Evolutionary conservation across 1,140 invertebrate species (phyloP).

Genomic region (Drosophila bocki): DNA sequence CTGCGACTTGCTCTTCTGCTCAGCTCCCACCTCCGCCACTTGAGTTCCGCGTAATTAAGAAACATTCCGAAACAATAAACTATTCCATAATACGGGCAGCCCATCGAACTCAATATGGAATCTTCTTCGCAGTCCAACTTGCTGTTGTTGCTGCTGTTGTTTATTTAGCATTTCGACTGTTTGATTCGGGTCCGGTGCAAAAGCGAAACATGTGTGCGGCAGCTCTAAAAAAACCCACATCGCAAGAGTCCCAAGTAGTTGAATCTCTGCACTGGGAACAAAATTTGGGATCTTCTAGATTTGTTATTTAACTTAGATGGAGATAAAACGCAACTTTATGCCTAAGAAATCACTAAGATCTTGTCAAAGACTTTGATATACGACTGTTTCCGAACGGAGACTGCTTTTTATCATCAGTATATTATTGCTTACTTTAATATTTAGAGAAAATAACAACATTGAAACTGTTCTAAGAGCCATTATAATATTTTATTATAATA

Average conservation of each 20-base stretch:
- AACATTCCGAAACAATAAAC: slow-evolving; percentile 81
- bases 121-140: slow-evolving; percentile 25
- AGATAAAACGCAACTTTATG: background rate
- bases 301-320: too few species aligned
- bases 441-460: too few species aligned
- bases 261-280: slow-evolving; percentile 36
- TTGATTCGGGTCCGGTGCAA: slow-evolving; percentile 48
- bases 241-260: slow-evolving; percentile 35
- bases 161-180: slow-evolving; percentile 53
- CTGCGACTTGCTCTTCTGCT: slow-evolving; percentile 5
- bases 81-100: slow-evolving; percentile 62
- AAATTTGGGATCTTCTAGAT: background rate
- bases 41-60: slow-evolving; percentile 82
- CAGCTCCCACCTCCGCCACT: slow-evolving; percentile 52
- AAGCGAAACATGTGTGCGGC: slow-evolving; percentile 77
- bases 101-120: slow-evolving; percentile 66
- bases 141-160: slow-evolving; percentile 17
- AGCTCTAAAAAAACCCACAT: slow-evolving; percentile 59
- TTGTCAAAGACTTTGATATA: background rate
- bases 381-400: background rate
- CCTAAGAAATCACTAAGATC: background rate
- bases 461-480: too few species aligned
- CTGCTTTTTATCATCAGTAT: background rate
- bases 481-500: too few species aligned
- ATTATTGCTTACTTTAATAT: too few species aligned